Evolutionary conservation across 2,113 vertebrate species (phyloP).

Genomic region (Dinomys branickii): DNA sequence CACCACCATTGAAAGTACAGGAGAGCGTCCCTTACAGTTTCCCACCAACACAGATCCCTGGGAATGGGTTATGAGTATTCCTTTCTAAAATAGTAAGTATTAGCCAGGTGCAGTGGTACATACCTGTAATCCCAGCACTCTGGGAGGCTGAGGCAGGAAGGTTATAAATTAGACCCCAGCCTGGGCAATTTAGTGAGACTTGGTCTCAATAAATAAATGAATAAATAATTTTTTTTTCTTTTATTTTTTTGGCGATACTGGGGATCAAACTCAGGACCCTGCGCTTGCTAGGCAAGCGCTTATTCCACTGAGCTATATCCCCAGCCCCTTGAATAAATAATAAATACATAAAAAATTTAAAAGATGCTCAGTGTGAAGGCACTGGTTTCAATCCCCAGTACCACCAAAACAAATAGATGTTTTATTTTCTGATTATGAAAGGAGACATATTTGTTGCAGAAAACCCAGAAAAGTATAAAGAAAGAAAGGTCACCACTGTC

Average conservation of each 20-base stretch:
- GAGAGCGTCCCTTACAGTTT: not conserved
- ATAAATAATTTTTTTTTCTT: too few relatives aligned
- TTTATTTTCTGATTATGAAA: slow-evolving; percentile 53
- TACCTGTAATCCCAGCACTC: not conserved
- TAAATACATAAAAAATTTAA: not conserved
- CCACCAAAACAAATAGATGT: not conserved
- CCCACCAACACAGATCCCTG: not conserved
- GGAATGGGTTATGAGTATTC: not conserved
- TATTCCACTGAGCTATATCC: too few relatives aligned
- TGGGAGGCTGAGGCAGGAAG: not conserved
- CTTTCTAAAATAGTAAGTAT: not conserved
- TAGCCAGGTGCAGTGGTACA: not conserved
- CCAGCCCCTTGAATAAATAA: not conserved
- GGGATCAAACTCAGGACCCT: too few relatives aligned
- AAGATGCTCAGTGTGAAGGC: not conserved
- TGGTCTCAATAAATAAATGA: not conserved
- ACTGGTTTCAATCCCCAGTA: not conserved
- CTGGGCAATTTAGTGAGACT: not conserved
- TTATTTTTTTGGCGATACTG: too few relatives aligned
- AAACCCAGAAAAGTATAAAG: not conserved
- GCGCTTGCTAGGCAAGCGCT: too few relatives aligned
- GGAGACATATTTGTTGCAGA: slow-evolving; percentile 11
- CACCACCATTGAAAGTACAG: not conserved
- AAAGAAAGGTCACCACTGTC: not conserved
- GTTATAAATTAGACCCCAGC: not conserved